These are phyloP conservation scores for Drosophila truncata DNA, from an alignment of 1,140 invertebrate species.

Conservation along the genomic window DNA sequence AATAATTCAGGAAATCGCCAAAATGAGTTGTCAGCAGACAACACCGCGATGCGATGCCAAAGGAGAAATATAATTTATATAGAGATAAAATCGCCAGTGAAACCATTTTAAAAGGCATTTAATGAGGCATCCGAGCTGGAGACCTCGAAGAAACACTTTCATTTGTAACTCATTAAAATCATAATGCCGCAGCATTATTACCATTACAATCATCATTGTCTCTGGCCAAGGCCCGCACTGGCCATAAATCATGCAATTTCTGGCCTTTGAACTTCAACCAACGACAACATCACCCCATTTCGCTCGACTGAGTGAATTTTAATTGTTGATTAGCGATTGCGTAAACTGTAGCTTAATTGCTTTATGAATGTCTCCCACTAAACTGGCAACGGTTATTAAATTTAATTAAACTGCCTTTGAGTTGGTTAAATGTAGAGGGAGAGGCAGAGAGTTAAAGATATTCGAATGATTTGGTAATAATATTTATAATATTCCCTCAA, in stretches of 20 bases:
- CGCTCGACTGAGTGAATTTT: conserved; percentile 63
- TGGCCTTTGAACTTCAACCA: conserved; percentile 31
- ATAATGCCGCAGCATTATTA: conserved; percentile 67
- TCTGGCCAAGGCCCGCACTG: conserved; percentile 36
- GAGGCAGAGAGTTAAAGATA: no score
- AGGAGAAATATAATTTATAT: conserved; percentile 19
- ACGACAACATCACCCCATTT: conserved; percentile 27
- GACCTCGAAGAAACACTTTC: conserved; percentile 58
- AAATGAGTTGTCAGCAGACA: conserved; percentile 38
- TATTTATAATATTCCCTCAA: neutral
- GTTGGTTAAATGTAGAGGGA: neutral
- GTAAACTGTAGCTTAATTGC: conserved; percentile 72
- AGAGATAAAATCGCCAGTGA: conserved; percentile 27
- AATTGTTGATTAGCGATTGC: conserved; percentile 68
- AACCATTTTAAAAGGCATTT: conserved; percentile 34
- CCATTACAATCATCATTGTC: conserved; percentile 35
- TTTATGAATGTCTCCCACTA: conserved; percentile 13
- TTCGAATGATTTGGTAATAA: neutral
- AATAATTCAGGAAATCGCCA: conserved; percentile 45
- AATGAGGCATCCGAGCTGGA: neutral
- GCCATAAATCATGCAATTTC: conserved; percentile 71
- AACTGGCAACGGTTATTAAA: conserved; percentile 35
- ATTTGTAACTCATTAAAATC: conserved; percentile 77
- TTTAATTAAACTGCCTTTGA: conserved; percentile 36
- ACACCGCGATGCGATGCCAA: no score